Conservation (phyloP, 2,888 invertebrate genomes). For the Cordylochernes scorpioides region DNA sequence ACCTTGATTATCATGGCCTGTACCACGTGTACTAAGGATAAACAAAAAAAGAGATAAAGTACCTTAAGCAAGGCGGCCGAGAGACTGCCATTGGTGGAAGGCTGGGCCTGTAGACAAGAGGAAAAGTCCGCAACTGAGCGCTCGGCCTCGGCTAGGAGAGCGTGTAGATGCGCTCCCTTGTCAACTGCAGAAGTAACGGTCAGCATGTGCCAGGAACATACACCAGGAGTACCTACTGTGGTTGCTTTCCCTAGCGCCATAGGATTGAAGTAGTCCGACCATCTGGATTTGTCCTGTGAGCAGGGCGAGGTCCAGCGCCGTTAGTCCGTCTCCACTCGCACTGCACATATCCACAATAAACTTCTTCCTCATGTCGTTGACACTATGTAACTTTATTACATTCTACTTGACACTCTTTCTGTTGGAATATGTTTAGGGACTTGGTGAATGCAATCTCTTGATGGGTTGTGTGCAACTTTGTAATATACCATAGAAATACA, state of each 20-base stretch:
- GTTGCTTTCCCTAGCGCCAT: slow-evolving; percentile 25
- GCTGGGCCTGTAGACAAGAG: slow-evolving; percentile 10
- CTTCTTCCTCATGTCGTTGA: no score
- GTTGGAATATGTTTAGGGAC: no score
- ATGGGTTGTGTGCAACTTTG: no score
- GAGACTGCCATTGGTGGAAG: slow-evolving; percentile 12
- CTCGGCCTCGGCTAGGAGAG: slow-evolving; percentile 17
- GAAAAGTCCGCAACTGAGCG: slow-evolving; percentile 12
- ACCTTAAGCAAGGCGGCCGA: slow-evolving; percentile 14
- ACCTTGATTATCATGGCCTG: no score
- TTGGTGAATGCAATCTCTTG: no score
- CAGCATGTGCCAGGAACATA: neutral
- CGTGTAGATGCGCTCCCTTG: slow-evolving; percentile 18
- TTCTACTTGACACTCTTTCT: no score
- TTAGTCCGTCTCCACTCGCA: slow-evolving; percentile 60
- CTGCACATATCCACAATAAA: slow-evolving; percentile 26
- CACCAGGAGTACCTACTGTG: slow-evolving; percentile 24
- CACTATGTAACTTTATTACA: no score
- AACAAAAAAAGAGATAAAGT: no score
- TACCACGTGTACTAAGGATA: no score
- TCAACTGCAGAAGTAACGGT: slow-evolving; percentile 17
- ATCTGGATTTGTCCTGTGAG: slow-evolving; percentile 63
- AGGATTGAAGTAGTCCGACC: slow-evolving; percentile 58
- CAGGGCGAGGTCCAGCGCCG: slow-evolving; percentile 73
- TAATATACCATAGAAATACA: no score